These are phyloP conservation scores for Abrostola triplasia DNA, from an alignment of 2,888 invertebrate genomes.

Conservation along the genomic window DNA sequence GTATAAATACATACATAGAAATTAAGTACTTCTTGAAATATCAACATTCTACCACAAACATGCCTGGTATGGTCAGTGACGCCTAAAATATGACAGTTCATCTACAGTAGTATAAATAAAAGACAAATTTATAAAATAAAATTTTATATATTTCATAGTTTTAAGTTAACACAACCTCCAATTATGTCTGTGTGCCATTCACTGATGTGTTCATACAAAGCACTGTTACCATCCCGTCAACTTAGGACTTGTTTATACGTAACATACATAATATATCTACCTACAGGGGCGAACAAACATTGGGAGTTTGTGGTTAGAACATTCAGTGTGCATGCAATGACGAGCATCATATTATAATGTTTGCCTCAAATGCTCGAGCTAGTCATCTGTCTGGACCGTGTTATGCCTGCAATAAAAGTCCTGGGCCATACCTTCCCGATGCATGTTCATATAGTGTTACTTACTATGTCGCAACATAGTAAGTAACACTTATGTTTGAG, in stretches of 20 bases:
- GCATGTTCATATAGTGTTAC: background rate
- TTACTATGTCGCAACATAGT: constrained; percentile 30
- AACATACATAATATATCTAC: constrained; percentile 30
- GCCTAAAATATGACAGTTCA: background rate
- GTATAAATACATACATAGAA: no score
- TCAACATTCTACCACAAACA: no score
- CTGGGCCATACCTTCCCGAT: background rate
- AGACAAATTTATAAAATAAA: constrained; percentile 55
- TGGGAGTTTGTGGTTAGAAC: background rate
- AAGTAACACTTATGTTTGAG: constrained; percentile 51
- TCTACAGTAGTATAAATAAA: no score
- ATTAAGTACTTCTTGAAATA: no score
- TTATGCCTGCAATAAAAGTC: background rate
- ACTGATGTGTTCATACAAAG: constrained; percentile 40
- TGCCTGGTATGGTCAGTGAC: background rate
- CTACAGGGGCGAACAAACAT: background rate
- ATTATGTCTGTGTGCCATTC: constrained; percentile 53
- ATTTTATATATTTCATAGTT: constrained; percentile 60
- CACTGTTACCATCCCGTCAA: constrained; percentile 26
- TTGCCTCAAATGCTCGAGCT: background rate
- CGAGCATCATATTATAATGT: background rate
- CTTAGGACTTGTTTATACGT: constrained; percentile 14
- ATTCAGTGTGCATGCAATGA: background rate
- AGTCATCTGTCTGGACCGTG: no score
- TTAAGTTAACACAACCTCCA: constrained; percentile 63